Evolutionary conservation across 2,888 invertebrate species (phyloP), one percentile per base, ranked within the genome.

Genomic region (Pemphredon lugubris): DNA sequence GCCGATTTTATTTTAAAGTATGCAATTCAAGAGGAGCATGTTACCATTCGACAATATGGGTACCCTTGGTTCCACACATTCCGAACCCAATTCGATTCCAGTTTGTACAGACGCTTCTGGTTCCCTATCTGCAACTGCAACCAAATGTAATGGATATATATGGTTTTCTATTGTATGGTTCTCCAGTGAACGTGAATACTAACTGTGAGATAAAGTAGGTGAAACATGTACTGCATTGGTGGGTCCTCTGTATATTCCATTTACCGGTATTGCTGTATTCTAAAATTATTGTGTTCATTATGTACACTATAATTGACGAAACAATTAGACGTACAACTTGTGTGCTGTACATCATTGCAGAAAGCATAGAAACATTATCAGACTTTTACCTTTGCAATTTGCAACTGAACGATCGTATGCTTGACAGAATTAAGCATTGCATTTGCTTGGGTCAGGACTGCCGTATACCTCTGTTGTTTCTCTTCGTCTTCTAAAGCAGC

Each of bases 331-430:
- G n/a, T n/a, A n/a, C n/a, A n/a, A n/a, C n/a, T n/a, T n/a, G n/a
- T n/a, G 34, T 40, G 6, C 7, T 30, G 11, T 32, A 2, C 21
- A 39, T 21, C 23, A 53, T 13, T 20, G 53, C 34, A 32, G n/a
- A 39, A 44, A 23, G 1, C 0, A 20, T 11, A 7, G 6, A 16
- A 44, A 32, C 20, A 2, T 3, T 23, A 14, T 39, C 21, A 4
- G 34, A 34, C 55, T 45, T 73, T 84, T 92, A 97, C 97, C 94
- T 98, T 98, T 83, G 98, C 97, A 90, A 98, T 98, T 93, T 99
- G 98, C 83, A 99, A 93, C 87, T 98, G 94, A 78, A 99, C 98
- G 91, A 99, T 99, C 86, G 98, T 96, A 93, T 99, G 98, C 92
- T 99, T 99, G 80, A 99, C 96, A 85, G 98, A 96, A 91, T 99